These are phyloP conservation scores for Ameiurus melas DNA, from an alignment of 2,113 vertebrate genomes.

Conservation along the genomic window DNA sequence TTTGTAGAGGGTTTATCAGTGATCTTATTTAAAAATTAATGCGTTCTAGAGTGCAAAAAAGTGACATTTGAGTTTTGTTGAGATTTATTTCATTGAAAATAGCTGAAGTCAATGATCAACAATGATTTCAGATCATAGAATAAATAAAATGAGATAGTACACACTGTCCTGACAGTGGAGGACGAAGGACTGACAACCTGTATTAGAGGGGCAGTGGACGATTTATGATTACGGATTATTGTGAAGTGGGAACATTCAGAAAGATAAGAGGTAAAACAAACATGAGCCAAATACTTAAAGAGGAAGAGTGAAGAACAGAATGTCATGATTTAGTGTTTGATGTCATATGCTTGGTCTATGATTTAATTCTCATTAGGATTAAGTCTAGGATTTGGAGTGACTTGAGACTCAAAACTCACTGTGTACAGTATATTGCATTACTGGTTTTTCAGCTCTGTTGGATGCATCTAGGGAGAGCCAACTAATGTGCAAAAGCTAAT, in stretches of 20 bases:
- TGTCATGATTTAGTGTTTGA: not conserved
- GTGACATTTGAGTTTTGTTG: not conserved
- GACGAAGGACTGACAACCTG: not conserved
- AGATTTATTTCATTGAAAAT: not conserved
- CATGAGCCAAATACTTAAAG: not conserved
- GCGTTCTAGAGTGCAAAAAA: not conserved
- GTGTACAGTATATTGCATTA: not conserved
- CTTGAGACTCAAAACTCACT: not conserved
- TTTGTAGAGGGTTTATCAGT: no score
- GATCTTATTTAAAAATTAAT: not conserved
- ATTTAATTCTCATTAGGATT: not conserved
- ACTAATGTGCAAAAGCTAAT: not conserved
- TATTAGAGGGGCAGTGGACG: not conserved
- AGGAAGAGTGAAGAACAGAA: not conserved
- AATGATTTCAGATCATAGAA: not conserved
- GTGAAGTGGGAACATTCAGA: not conserved
- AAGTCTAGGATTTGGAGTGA: not conserved
- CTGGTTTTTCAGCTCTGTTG: not conserved
- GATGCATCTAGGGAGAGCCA: not conserved
- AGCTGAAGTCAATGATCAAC: not conserved
- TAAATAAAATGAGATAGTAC: not conserved
- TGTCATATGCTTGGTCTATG: not conserved
- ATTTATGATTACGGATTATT: not conserved
- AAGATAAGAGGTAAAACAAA: not conserved
- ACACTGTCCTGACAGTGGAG: not conserved